Evolutionary conservation across 2,113 vertebrate species (phyloP).

Genomic region (Alces alces): DNA sequence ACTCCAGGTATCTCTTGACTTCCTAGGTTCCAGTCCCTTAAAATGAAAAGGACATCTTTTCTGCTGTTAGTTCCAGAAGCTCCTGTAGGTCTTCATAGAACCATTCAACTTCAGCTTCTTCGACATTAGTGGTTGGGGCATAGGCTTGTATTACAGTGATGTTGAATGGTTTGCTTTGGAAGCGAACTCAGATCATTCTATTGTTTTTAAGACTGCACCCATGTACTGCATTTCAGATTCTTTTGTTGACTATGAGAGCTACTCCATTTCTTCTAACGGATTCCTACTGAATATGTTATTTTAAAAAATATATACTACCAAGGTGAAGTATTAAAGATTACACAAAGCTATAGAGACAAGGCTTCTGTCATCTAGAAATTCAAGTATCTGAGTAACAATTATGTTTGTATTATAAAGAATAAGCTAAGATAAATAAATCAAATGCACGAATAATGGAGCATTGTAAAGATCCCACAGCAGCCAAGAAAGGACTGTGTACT

Average conservation of each 20-base stretch:
- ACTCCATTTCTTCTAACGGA: neutral
- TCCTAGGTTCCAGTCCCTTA: neutral
- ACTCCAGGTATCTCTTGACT: neutral
- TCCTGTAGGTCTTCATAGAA: neutral
- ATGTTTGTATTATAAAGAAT: neutral
- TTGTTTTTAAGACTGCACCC: neutral
- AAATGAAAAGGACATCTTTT: neutral
- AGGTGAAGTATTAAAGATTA: neutral
- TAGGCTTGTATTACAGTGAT: neutral
- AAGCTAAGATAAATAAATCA: conserved; percentile 7
- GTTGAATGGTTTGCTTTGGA: neutral
- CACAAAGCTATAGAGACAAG: neutral
- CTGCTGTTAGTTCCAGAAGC: neutral
- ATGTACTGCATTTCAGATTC: neutral
- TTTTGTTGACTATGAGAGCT: neutral
- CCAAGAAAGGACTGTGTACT: neutral
- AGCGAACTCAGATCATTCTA: neutral
- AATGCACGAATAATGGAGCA: neutral
- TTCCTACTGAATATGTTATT: neutral
- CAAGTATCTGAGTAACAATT: neutral
- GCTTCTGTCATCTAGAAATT: neutral
- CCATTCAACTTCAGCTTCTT: neutral
- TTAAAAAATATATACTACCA: neutral
- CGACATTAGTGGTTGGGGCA: neutral
- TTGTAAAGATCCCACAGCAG: neutral